Base-by-base conservation (phyloP, 64 coral and sea anemone species). In the Pocillopora damicornis region DNA sequence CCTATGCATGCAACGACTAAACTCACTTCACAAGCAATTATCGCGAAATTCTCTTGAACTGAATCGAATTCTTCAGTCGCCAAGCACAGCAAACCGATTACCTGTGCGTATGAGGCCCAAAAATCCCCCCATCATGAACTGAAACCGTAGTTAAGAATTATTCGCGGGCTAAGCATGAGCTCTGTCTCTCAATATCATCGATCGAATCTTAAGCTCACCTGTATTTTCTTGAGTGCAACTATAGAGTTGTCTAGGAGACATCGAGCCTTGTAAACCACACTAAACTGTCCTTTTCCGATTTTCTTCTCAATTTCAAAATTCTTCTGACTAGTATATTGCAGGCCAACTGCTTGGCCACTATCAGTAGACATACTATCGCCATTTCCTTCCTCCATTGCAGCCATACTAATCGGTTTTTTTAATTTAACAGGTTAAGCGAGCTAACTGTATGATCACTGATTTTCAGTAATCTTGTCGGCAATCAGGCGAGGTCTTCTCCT, bases 241-340 rank as follows among this genome's bases (percentile, higher is more conserved):
- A 92, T 92, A 11, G 86, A 86, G 72, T 95, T 88, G 59, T 95
- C 76, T 1, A 85, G 74, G 0, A 88, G 35, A 76, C 97, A 95
- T 73, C 83, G 78, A 1, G 97, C 97, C 61, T 77, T 92, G 67
- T 99, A 99, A 5, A 99, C 97, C 22, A 99, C 97, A 88, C 97
- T 99, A 26, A 99, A 99, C 63, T 99, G 97, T 25, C 97, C 97
- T 60, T 93, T 87, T 4, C 97, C 97, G 61, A 99, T 99, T 88
- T 99, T 99, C 88, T 99, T 99, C 22, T 95, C 88, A 36, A 99
- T 93, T 64, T 72, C 74, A 88, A 99, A 91, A 78, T 99, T 99
- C 7, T 66, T 62, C 9, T 92, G 75, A 51, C 15, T 57, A 18
- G 36, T 37, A 71, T 84, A 84, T n/a, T 69, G 66, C 42, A 51